phyloP scores from a whole-genome alignment of 2,113 vertebrate genomes.

The Nibea albiflora region DNA sequence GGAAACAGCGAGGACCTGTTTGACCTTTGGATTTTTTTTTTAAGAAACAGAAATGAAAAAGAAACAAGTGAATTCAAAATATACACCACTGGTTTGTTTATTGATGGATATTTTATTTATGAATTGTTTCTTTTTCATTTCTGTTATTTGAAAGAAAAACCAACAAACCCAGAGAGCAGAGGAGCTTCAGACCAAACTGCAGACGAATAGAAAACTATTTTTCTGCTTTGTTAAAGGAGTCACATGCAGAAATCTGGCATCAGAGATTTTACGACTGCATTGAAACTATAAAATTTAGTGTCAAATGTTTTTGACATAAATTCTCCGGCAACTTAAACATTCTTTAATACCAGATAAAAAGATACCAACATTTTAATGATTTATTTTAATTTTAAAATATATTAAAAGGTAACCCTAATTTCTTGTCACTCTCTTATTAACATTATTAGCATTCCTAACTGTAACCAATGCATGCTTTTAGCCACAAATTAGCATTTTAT shows the following conservation, averaged over 20 bases:
- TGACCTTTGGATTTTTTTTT: not conserved
- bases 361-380: not conserved
- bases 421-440: slow-evolving; percentile 1
- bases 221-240: too few relatives aligned
- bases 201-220: not conserved
- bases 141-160: not conserved
- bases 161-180: not conserved
- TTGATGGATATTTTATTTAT: not conserved
- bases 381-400: too few relatives aligned
- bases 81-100: not conserved
- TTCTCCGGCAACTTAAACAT: too few relatives aligned
- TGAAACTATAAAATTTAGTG: too few relatives aligned
- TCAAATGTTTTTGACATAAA: too few relatives aligned
- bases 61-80: not conserved
- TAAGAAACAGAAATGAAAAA: not conserved
- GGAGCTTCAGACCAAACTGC: not conserved
- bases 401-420: not conserved
- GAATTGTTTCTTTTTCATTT: not conserved
- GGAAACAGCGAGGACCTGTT: slow-evolving; percentile 15
- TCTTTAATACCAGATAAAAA: not conserved
- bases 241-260: too few relatives aligned
- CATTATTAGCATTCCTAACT: slow-evolving; percentile 5
- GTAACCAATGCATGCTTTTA: not conserved
- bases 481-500: not conserved
- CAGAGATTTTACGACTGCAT: too few relatives aligned